Base-by-base conservation (phyloP, 1,140 invertebrate genomes). In the Brachystomella parvula region DNA sequence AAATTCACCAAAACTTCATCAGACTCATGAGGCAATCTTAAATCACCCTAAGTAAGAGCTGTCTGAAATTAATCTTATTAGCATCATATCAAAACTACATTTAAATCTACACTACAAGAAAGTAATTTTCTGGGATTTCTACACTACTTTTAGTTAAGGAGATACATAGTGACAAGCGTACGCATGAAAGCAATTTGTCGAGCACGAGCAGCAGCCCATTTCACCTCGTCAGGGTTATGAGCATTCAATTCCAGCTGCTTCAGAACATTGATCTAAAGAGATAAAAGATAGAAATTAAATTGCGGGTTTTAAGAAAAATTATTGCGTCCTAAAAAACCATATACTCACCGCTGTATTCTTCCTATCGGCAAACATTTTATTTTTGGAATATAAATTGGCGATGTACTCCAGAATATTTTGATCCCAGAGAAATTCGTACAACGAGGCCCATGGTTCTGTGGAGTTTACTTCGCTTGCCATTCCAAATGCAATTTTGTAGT, bases 371-470 rank as follows among this genome's bases (percentile, higher is more conserved):
- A 15, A 53, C 3, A 6, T 24, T 24, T 53, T 53, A 6, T 24
- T 12, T 53, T 53, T 53, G 12, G 49, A 15, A 26, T 53, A 53
- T 6, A 53, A 53, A 24, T 53, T 53, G 49, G 21, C 49, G 3
- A 53, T 15, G 49, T 53, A 53, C 49, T 53, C 49, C 12, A 53
- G 49, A 53, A 53, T 53, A 6, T 3, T 15, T 53, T 53, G 9
- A 53, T 53, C 49, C 49, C 49, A 53, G 24, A 53, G 12, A 24
- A 53, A 53, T 26, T 53, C 49, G 21, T 15, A 24, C 49, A 53
- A 26, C 6, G 49, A 15, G 9, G 3, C 24, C 49, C 49, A 53
- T 6, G 49, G 12, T 24, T 53, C 49, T 53, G 49, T 53, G 3
- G 49, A 15, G 24, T 12, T 17, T 24, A 24, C 24, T 24, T 15